Evolutionary conservation across 53 echinoderm and acorn worm species (phyloP).

Genomic region (Echinometra lucunter): DNA sequence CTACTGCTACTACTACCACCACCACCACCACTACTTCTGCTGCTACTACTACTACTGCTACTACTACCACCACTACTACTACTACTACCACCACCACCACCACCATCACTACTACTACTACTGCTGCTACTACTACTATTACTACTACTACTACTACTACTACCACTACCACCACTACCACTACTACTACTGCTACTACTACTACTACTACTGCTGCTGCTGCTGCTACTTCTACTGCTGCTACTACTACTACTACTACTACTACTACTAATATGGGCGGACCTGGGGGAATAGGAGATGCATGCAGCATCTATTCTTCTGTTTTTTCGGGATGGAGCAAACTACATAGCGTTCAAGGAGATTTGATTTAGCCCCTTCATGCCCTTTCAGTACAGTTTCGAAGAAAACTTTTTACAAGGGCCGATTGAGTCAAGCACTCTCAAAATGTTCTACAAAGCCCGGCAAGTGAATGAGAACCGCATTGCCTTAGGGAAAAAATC

Average conservation of each 20-base stretch:
- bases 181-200: constrained; percentile 18
- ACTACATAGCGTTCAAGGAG: too few relatives aligned
- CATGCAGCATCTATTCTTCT: not conserved
- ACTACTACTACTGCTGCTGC: constrained; percentile 30
- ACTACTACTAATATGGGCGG: not conserved
- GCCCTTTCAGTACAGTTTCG: too few relatives aligned
- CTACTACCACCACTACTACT: constrained; percentile 3
- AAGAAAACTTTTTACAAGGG: not conserved
- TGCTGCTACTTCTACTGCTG: not conserved
- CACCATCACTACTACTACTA: not conserved
- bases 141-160: not conserved
- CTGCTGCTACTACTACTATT: not conserved
- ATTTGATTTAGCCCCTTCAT: too few relatives aligned
- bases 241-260: constrained; percentile 31
- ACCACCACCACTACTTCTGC: too few relatives aligned
- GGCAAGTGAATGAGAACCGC: not conserved
- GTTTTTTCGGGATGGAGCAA: too few relatives aligned
- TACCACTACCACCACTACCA: not conserved
- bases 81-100: not conserved
- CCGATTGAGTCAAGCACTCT: not conserved
- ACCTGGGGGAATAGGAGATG: not conserved
- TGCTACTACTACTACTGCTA: too few relatives aligned
- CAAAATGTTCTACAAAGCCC: too few relatives aligned
- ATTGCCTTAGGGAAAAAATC: too few relatives aligned
- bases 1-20: too few relatives aligned